Evolutionary conservation across 30 jellyfish, hydroid and myxozoan genomes (phyloP).

Genomic region (Cassiopea xamachana): DNA sequence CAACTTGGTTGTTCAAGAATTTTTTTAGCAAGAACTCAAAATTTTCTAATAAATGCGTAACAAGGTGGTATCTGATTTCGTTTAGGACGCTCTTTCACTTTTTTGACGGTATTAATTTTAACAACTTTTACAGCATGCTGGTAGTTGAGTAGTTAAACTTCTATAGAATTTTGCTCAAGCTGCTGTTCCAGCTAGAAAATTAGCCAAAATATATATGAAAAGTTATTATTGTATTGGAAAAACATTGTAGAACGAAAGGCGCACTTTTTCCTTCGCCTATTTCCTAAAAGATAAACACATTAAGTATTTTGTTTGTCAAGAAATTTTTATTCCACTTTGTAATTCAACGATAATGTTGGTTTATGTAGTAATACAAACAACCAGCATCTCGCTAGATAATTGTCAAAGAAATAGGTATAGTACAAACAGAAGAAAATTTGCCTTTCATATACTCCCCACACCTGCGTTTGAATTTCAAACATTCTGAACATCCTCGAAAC

Average conservation of each 20-base stretch:
- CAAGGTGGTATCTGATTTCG: too few species aligned
- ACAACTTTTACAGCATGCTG: too few species aligned
- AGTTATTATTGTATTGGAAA: too few species aligned
- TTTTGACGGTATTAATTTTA: too few species aligned
- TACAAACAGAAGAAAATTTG: not conserved
- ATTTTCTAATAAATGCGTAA: too few species aligned
- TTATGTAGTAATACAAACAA: not conserved
- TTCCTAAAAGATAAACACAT: not conserved
- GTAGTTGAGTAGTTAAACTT: too few species aligned
- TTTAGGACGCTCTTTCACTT: too few species aligned
- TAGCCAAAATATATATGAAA: too few species aligned
- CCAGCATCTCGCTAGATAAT: constrained; percentile 2
- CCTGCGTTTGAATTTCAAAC: constrained; percentile 12
- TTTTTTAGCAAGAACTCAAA: too few species aligned
- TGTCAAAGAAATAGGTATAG: not conserved
- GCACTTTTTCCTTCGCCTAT: not conserved
- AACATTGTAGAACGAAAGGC: not conserved
- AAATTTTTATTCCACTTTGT: not conserved
- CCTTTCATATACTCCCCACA: constrained; percentile 9
- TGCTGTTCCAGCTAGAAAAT: too few species aligned
- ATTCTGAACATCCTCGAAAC: constrained; percentile 3
- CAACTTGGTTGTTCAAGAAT: too few species aligned
- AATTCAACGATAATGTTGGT: not conserved
- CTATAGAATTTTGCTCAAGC: too few species aligned
- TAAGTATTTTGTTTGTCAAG: not conserved